phyloP scores from a whole-genome alignment of 2,888 invertebrate genomes.

The Apotomis turbidana region DNA sequence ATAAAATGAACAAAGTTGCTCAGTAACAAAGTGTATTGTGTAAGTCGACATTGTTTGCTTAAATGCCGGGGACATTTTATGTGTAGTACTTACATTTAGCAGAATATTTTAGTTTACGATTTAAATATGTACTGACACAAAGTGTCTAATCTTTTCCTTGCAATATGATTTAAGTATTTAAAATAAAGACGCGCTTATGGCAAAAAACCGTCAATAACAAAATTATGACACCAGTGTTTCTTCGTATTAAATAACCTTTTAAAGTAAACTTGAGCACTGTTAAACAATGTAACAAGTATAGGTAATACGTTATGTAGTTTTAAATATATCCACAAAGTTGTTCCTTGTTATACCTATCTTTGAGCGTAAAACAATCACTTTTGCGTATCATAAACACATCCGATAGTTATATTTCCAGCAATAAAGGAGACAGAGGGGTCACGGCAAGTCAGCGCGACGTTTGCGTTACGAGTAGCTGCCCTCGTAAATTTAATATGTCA shows the following conservation, averaged over 20 bases:
- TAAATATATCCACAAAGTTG: neutral
- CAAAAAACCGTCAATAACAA: no score
- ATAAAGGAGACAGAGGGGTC: constrained; percentile 74
- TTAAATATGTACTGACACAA: neutral
- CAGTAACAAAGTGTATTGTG: constrained; percentile 45
- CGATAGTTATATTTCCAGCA: constrained; percentile 77
- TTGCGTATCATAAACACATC: constrained; percentile 70
- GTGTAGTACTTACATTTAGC: constrained; percentile 45
- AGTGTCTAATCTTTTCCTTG: no score
- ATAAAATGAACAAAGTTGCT: constrained; percentile 50
- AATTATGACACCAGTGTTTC: no score
- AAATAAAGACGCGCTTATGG: no score
- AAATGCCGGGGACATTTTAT: constrained; percentile 41
- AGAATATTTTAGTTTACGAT: constrained; percentile 41
- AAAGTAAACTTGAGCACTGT: neutral
- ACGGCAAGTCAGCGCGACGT: constrained; percentile 72
- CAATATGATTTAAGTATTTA: no score
- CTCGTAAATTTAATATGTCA: constrained; percentile 83
- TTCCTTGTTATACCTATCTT: neutral
- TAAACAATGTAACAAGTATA: neutral
- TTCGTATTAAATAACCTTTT: no score
- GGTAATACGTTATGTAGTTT: neutral
- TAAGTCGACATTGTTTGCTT: constrained; percentile 48
- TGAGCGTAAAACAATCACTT: constrained; percentile 28
- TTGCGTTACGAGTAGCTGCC: constrained; percentile 72